Evolutionary conservation across 2,797 vertebrate species (phyloP).

Genomic region (Cyprinella venusta): DNA sequence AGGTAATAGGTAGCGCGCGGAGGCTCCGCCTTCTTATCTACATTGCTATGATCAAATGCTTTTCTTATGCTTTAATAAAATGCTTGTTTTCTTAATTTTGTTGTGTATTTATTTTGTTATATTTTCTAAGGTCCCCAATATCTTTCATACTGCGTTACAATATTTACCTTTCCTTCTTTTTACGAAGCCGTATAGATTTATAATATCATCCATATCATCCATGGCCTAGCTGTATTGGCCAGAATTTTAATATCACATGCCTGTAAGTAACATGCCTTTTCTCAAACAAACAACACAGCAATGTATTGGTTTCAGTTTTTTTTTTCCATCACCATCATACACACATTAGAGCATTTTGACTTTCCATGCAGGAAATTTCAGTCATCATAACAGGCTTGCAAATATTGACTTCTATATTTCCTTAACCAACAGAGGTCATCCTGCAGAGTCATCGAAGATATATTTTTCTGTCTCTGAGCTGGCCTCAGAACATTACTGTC

Average conservation of each 20-base stretch:
- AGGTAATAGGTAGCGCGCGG: too few species aligned
- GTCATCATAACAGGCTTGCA: neutral
- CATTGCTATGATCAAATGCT: too few species aligned
- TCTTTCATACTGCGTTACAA: neutral
- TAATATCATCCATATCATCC: neutral
- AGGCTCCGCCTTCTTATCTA: too few species aligned
- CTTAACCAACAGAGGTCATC: neutral
- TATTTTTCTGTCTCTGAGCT: neutral
- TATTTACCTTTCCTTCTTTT: neutral
- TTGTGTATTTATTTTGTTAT: too few species aligned
- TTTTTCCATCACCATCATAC: neutral
- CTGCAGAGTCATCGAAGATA: slow-evolving; percentile 2
- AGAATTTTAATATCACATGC: neutral
- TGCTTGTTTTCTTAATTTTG: too few species aligned
- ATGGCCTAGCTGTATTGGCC: neutral
- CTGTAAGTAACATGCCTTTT: neutral
- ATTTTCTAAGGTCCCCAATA: neutral
- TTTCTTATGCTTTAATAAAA: too few species aligned
- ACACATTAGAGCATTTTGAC: neutral
- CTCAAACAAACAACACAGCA: slow-evolving; percentile 3
- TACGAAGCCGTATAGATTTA: neutral
- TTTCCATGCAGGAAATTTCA: neutral
- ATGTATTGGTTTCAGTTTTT: neutral
- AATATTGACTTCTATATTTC: neutral
- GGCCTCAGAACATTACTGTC: neutral